phyloP scores from a whole-genome alignment of 35 echinoderm and acorn worm species.

The Ophiothrix spiculata region DNA sequence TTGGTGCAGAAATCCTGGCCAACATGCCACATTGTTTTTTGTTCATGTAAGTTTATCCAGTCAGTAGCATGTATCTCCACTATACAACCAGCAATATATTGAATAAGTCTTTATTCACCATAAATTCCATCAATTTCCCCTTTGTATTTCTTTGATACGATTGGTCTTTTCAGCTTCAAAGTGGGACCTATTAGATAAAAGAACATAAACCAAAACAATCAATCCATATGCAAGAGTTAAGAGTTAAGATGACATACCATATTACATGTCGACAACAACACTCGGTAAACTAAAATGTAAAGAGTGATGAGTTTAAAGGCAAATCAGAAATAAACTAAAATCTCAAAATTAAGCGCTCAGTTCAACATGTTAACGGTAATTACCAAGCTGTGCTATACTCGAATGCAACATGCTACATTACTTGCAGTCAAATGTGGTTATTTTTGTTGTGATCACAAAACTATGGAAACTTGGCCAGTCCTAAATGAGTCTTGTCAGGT shows the following conservation, averaged over 20 bases:
- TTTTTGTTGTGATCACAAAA: no score
- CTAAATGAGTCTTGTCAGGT: no score
- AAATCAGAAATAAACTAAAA: not conserved
- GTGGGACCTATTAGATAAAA: constrained; percentile 68
- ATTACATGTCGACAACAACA: no score
- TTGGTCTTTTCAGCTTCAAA: constrained; percentile 88
- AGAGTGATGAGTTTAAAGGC: no score
- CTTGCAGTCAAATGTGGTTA: no score
- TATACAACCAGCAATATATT: no score
- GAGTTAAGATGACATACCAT: not conserved
- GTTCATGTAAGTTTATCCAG: no score
- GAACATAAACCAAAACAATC: constrained; percentile 1
- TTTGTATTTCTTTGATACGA: constrained; percentile 84
- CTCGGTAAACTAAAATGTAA: no score
- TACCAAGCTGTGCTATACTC: not conserved
- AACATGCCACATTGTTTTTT: not conserved
- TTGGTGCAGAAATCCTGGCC: not conserved
- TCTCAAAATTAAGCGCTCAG: not conserved
- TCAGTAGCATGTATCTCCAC: no score
- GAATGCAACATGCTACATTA: not conserved
- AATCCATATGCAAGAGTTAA: not conserved
- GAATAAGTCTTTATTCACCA: not conserved
- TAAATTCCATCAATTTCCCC: constrained; percentile 53
- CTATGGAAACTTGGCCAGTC: no score
- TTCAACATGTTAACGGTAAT: not conserved